Evolutionary conservation across 2,113 vertebrate species (phyloP), one percentile per base, ranked within the genome.

Genomic region (Sminthopsis crassicaudata): DNA sequence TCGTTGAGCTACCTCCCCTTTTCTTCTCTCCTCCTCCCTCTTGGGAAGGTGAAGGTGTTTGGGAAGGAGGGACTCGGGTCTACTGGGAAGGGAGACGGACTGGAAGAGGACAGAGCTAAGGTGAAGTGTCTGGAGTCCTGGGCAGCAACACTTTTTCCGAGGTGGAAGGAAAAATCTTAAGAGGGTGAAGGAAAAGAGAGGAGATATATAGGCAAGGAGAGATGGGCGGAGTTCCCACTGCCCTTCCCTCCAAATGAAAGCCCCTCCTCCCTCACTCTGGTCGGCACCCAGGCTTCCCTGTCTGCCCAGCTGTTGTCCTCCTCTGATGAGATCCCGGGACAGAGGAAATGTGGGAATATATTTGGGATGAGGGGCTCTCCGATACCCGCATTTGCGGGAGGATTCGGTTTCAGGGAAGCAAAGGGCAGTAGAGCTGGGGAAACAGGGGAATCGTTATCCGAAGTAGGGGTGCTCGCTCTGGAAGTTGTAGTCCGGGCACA

Each of bases 401-500:
- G 46, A 67, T 36, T 46, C 90, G 94, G 88, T 90, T 57, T 91
- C 94, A 94, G 46, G 94, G 94, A 92, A 91, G 92, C 55, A 91
- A 90, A 8, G 53, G 96, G 91, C 16, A 12, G 9, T 42, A 2
- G 67, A 2, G 67, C 14, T 14, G 50, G 92, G 89, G 36, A 10
- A 53, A n/a, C n/a, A 30, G 2, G 9, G 89, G 52, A 94, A 16
- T 30, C 90, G 30, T 99, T 99, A 99, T 96, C 99, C 99, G 0
- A 99, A 99, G 94, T 99, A 99, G 60, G 99, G 99, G 92, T 99
- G 99, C 94, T 99, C 99, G 42, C 99, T 99, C 99, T 99, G 99
- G 98, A 99, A 99, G 98, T 99, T 99, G 98, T 99, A 99, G 98
- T 99, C 99, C 88, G 99, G 99, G 96, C 99, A 99, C 97, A 99